Evolutionary conservation across 2,888 invertebrate genomes (phyloP), one percentile per base, ranked within the genome.

Genomic region (Macrophya annulata): DNA sequence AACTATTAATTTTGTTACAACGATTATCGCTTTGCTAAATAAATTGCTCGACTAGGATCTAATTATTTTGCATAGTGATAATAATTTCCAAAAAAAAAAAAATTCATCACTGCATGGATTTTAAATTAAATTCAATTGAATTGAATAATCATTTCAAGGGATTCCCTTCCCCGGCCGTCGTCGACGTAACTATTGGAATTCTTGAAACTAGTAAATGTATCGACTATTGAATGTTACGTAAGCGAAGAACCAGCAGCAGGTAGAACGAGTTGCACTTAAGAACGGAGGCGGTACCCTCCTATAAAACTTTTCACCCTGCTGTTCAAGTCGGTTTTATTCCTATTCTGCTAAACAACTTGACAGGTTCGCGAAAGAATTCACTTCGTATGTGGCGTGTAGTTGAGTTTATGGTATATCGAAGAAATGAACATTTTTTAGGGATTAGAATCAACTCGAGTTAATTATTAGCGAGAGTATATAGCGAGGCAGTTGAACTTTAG

Each of bases 191-290:
- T 59, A 81, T 62, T 2, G 81, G 37, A 81, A 81, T 81, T 62
- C 81, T 81, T 81, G 59, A 62, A 81, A 81, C 81, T 81, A 62
- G 81, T 62, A 62, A 81, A 81, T 43, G 81, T 81, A 81, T 81
- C 81, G 81, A 81, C 81, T 81, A 62, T 81, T 81, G 81, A 81
- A 62, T 51, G 81, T 81, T 81, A 81, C 81, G 62, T 81, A 62
- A 81, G 81, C 62, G 40, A 81, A 62, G 81, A 81, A 62, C 43
- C 81, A 15, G 62, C 62, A 81, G 59, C 81, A 62, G 81, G 59
- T 51, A 43, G 62, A 81, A 59, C 81, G 81, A 81, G 62, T 81
- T 81, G 81, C 81, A 81, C 81, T 81, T 81, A 81, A 81, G 62
- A 37, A 43, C 81, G 81, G 25, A 62, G 81, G 81, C 81, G 81